Conservation (phyloP, 2,113 vertebrate genomes). For the Suricata suricatta region DNA sequence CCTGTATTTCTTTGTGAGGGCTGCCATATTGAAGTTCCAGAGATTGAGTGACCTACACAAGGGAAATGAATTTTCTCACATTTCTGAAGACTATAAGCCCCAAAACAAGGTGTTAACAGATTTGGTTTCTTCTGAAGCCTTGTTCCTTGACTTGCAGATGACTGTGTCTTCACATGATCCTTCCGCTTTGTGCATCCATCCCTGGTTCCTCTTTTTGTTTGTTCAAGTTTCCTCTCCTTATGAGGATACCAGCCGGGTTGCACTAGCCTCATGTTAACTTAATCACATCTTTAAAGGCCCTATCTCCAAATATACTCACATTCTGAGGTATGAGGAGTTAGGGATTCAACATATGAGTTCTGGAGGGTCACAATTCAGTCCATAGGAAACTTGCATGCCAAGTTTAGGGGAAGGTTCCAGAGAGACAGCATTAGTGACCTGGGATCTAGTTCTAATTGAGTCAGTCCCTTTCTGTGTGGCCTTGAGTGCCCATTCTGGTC, state of each 20-base stretch:
- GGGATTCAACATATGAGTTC: not conserved
- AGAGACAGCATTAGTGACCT: not conserved
- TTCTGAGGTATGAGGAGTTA: not conserved
- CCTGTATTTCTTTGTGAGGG: not conserved
- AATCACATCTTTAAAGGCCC: not conserved
- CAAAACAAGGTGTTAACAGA: not conserved
- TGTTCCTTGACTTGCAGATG: not conserved
- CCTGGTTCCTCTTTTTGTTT: not conserved
- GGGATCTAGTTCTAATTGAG: not conserved
- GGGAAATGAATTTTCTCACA: not conserved
- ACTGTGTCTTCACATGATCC: not conserved
- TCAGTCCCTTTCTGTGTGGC: not conserved
- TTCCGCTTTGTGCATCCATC: not conserved
- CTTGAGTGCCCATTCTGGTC: not conserved
- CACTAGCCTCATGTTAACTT: not conserved
- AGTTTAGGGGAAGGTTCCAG: not conserved
- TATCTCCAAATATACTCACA: not conserved
- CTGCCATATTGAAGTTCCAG: not conserved
- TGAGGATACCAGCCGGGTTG: not conserved
- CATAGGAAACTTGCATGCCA: not conserved
- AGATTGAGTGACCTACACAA: not conserved
- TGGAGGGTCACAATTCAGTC: not conserved
- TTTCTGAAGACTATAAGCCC: not conserved
- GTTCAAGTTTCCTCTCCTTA: not conserved
- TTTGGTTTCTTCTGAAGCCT: not conserved